Conservation (phyloP, 2,113 vertebrate species). For the Pica pica region DNA sequence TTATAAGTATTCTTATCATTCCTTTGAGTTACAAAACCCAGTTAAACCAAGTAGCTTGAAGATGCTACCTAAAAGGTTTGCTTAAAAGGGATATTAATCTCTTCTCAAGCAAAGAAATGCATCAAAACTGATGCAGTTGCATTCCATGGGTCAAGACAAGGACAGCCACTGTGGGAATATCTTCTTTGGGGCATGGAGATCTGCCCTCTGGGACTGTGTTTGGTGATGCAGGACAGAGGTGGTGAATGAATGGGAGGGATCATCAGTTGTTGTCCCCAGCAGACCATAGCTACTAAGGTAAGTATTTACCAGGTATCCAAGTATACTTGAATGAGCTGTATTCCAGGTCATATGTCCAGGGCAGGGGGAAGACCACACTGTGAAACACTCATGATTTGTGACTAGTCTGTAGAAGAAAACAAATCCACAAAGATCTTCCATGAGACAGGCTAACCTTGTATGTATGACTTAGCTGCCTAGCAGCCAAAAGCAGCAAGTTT, state of each 20-base stretch:
- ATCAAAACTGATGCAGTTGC: neutral
- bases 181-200: neutral
- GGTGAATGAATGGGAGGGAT: neutral
- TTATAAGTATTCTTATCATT: neutral
- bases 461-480: neutral
- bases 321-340: neutral
- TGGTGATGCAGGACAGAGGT: neutral
- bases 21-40: neutral
- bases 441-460: neutral
- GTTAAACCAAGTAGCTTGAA: neutral
- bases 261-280: rapidly evolving
- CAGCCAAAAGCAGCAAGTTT: neutral
- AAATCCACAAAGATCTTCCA: neutral
- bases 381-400: neutral
- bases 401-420: neutral
- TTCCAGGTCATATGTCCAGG: neutral
- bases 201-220: neutral
- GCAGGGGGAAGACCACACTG: neutral
- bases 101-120: neutral
- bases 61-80: neutral
- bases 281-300: neutral
- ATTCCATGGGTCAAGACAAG: neutral
- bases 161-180: rapidly evolving
- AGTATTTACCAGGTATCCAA: neutral
- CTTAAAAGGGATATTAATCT: neutral